phyloP scores from a whole-genome alignment of 2,888 invertebrate species.

The Stenchaetothrips biformis region DNA sequence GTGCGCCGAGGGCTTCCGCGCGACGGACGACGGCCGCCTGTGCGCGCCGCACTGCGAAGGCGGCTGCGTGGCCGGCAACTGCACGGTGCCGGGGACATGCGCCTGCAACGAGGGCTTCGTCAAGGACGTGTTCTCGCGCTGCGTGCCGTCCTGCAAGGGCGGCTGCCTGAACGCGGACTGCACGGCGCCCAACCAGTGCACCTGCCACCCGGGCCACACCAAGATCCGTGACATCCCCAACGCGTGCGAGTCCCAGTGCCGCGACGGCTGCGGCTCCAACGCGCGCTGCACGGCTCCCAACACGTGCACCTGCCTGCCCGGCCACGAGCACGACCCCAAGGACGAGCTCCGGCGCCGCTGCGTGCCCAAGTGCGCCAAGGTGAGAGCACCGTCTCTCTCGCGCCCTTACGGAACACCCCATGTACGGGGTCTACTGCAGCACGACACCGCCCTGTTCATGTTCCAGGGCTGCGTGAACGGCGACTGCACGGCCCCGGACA shows the following conservation, averaged over 20 bases:
- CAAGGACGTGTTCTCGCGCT: constrained; percentile 52
- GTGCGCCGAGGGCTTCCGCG: constrained; percentile 1
- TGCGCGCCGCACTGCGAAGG: constrained; percentile 61
- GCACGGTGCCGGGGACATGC: constrained; percentile 62
- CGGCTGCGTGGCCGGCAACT: constrained; percentile 64
- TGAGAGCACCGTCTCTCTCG: too few relatives aligned
- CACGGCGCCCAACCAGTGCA: constrained; percentile 55
- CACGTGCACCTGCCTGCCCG: constrained; percentile 55
- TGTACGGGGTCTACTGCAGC: too few relatives aligned
- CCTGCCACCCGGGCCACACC: constrained; percentile 57
- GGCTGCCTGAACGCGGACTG: constrained; percentile 65
- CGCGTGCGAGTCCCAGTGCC: constrained; percentile 45
- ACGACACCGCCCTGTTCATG: too few relatives aligned
- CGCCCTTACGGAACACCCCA: too few relatives aligned
- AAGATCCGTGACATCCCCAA: constrained; percentile 41
- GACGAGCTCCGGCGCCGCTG: constrained; percentile 44
- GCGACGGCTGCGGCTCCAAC: constrained; percentile 52
- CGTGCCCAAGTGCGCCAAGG: constrained; percentile 46
- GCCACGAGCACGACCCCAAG: constrained; percentile 47
- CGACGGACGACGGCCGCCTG: constrained; percentile 43
- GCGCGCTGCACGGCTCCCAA: constrained; percentile 54
- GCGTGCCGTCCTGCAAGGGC: constrained; percentile 62
- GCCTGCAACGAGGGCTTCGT: constrained; percentile 58
- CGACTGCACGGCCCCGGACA: constrained; percentile 44
- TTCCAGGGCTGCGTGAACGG: constrained; percentile 44